Evolutionary conservation across 2,888 invertebrate genomes (phyloP).

Genomic region (Orthosia gracilis): DNA sequence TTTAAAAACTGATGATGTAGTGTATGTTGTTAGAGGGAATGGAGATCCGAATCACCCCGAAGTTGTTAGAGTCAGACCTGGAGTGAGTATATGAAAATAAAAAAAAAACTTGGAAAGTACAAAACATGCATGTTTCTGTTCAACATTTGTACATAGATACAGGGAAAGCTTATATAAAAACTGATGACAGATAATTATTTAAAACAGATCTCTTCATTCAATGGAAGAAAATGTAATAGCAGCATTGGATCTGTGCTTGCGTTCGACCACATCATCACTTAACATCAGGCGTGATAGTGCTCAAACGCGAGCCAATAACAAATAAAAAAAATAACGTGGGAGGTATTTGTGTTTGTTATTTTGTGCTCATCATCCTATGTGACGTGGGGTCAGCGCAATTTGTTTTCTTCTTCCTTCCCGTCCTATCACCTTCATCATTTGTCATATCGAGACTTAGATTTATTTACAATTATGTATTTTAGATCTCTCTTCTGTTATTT

Average conservation of each 20-base stretch:
- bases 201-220: background rate
- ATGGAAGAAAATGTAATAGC: background rate
- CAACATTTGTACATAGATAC: too few species aligned
- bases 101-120: background rate
- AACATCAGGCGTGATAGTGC: too few species aligned
- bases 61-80: slow-evolving; percentile 82
- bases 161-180: too few species aligned
- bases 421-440: too few species aligned
- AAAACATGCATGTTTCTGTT: background rate
- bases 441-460: background rate
- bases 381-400: too few species aligned
- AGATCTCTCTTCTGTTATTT: too few species aligned
- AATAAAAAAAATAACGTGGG: too few species aligned
- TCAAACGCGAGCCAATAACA: too few species aligned
- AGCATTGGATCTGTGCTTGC: background rate
- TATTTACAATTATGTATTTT: too few species aligned
- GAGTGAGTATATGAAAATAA: slow-evolving; percentile 68
- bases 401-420: background rate
- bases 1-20: slow-evolving; percentile 73
- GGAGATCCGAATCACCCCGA: slow-evolving; percentile 88
- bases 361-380: background rate
- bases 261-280: too few species aligned
- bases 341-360: background rate
- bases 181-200: too few species aligned
- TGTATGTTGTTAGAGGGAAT: slow-evolving; percentile 88